Evolutionary conservation across 2,888 invertebrate genomes (phyloP).

Genomic region (Acrobasis suavella): DNA sequence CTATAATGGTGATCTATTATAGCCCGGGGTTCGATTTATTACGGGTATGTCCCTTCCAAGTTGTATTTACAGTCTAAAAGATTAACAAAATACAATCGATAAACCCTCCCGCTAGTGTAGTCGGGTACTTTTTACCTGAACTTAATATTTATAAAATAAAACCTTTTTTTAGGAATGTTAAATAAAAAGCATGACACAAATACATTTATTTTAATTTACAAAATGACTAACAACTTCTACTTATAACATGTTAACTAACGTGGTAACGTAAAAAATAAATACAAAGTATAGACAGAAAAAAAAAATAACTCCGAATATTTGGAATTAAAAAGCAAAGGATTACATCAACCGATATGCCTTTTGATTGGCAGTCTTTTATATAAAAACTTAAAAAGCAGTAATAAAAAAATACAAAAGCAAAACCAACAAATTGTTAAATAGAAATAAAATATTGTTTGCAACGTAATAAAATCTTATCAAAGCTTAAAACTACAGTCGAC

Average conservation of each 20-base stretch:
- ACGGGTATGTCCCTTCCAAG: no score
- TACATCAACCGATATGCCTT: neutral
- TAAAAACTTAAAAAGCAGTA: neutral
- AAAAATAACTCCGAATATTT: neutral
- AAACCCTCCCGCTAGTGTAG: no score
- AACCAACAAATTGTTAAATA: neutral
- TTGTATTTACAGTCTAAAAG: no score
- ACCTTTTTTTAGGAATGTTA: neutral
- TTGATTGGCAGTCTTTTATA: neutral
- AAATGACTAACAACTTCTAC: slow-evolving; percentile 30
- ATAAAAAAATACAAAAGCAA: neutral
- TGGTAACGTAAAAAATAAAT: neutral
- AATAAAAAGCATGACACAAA: slow-evolving; percentile 1
- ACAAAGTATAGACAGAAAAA: neutral
- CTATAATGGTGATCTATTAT: no score
- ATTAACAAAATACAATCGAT: no score
- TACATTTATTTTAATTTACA: slow-evolving; percentile 25
- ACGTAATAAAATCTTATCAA: neutral
- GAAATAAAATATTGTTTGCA: neutral
- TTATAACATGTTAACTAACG: neutral
- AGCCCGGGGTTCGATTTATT: no score
- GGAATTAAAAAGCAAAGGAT: no score
- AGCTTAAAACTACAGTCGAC: neutral
- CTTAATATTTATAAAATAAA: neutral
- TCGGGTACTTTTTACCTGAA: no score